phyloP scores from a whole-genome alignment of 2,113 vertebrate species.

The Neotoma lepida region DNA sequence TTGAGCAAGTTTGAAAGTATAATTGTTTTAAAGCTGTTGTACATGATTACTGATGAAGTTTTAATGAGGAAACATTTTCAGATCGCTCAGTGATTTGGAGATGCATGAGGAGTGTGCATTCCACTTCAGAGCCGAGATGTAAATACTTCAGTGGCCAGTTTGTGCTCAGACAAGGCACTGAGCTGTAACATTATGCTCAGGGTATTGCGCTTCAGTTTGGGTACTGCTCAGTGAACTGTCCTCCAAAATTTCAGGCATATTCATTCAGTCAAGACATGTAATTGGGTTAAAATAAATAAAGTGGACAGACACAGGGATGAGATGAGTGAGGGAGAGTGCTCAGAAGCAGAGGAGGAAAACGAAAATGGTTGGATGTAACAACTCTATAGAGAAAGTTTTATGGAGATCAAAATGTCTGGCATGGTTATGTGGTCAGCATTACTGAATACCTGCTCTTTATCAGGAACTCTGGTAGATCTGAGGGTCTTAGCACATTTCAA shows the following conservation, averaged over 20 bases:
- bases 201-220: not conserved
- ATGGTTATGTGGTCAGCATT: not conserved
- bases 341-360: not conserved
- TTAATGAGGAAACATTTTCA: constrained; percentile 40
- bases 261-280: constrained; percentile 35
- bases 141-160: constrained; percentile 19
- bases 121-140: constrained; percentile 30
- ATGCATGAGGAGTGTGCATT: constrained; percentile 16
- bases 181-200: not conserved
- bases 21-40: constrained; percentile 37
- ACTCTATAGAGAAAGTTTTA: not conserved
- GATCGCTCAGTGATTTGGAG: not conserved
- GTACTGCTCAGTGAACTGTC: not conserved
- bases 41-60: not conserved
- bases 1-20: constrained; percentile 48
- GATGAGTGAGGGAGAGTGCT: not conserved
- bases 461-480: not conserved
- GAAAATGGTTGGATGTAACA: not conserved
- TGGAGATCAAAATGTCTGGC: not conserved
- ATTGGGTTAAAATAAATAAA: not conserved
- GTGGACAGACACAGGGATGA: not conserved
- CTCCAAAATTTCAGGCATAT: constrained; percentile 23
- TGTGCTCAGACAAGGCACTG: not conserved
- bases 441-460: not conserved
- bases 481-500: not conserved